Evolutionary conservation across 2,113 vertebrate species (phyloP).

Genomic region (Caretta caretta): DNA sequence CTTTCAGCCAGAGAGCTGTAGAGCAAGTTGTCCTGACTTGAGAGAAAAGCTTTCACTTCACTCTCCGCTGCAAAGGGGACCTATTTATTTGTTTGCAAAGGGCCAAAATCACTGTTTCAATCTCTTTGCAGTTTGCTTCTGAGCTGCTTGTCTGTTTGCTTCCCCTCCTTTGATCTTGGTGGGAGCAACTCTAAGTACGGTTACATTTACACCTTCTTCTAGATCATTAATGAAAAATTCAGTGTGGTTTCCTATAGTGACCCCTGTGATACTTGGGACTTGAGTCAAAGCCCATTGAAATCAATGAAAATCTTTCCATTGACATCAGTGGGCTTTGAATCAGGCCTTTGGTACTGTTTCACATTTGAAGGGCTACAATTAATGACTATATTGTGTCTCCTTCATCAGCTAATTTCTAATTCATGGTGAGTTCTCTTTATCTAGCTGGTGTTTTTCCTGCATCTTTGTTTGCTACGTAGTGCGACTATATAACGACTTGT

Average conservation of each 20-base stretch:
- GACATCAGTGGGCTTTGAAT: not conserved
- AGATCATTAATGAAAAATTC: not conserved
- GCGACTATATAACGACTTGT: constrained; percentile 50
- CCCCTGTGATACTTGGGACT: fast-evolving
- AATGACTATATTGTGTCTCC: constrained; percentile 48
- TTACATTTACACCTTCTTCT: not conserved
- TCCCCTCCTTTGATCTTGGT: not conserved
- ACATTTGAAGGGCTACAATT: constrained; percentile 48
- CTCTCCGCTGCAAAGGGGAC: not conserved
- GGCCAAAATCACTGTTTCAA: not conserved
- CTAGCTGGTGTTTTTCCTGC: constrained; percentile 61
- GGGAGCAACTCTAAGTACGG: fast-evolving
- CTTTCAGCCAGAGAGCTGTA: not conserved
- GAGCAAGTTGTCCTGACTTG: not conserved
- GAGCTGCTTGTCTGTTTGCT: fast-evolving
- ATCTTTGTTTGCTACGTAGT: constrained; percentile 63
- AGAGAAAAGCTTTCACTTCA: not conserved
- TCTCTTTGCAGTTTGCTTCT: not conserved
- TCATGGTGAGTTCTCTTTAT: constrained; percentile 48
- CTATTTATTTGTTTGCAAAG: not conserved
- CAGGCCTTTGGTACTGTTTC: not conserved
- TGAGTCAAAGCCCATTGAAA: not conserved
- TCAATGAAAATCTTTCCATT: not conserved
- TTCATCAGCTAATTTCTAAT: constrained; percentile 69
- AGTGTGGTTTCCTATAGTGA: not conserved